A percentile compares a stretch with the other conserved stretches of the same genome.
Evolutionary conservation across 2,888 invertebrate genomes (phyloP).

Genomic region (Girardia tigrina): DNA sequence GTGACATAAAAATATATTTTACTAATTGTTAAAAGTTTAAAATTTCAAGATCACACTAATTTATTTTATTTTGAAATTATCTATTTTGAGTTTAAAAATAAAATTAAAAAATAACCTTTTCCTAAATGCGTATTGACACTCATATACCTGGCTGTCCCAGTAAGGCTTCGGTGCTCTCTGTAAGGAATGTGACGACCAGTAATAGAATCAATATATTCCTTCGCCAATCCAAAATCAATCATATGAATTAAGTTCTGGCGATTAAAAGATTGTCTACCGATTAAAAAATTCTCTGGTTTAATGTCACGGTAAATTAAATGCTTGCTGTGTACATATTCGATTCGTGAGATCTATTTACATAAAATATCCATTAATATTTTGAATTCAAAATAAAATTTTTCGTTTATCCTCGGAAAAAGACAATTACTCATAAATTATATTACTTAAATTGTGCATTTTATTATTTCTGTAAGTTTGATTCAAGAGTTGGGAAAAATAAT

Average conservation of each 20-base stretch:
- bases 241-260: conserved; percentile 97
- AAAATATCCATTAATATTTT: neutral
- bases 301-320: conserved; percentile 98
- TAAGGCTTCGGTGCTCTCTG: conserved; percentile 99
- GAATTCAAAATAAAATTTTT: neutral
- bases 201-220: conserved; percentile 99
- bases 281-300: conserved; percentile 98
- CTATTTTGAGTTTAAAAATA: too few relatives aligned
- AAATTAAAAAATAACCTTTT: conserved; percentile 58
- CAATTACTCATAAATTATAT: too few relatives aligned
- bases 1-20: too few relatives aligned
- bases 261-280: conserved; percentile 87
- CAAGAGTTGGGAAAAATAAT: too few relatives aligned
- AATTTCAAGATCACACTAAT: too few relatives aligned
- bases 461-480: too few relatives aligned
- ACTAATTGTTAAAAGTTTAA: too few relatives aligned
- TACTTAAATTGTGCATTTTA: too few relatives aligned
- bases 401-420: too few relatives aligned
- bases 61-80: too few relatives aligned
- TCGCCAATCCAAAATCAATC: conserved; percentile 99
- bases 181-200: conserved; percentile 85
- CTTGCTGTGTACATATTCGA: conserved; percentile 97
- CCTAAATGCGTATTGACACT: conserved; percentile 99
- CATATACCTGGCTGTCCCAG: conserved; percentile 99
- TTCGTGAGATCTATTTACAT: conserved; percentile 72